phyloP scores from a whole-genome alignment of 1,140 invertebrate genomes.

The Rhyacophila brunnea region DNA sequence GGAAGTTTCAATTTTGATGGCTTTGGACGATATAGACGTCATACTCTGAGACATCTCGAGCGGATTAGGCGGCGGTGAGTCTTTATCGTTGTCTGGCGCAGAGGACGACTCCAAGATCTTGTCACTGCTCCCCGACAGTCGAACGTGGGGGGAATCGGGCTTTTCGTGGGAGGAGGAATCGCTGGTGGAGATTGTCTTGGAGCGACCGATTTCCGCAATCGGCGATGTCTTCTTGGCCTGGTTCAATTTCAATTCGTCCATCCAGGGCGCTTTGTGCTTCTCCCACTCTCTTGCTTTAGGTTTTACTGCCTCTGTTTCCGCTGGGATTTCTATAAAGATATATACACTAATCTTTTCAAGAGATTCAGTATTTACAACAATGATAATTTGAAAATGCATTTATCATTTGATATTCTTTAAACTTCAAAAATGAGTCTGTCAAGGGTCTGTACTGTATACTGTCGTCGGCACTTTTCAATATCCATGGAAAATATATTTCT shows the following conservation, averaged over 20 bases:
- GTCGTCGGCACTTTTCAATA: too few relatives aligned
- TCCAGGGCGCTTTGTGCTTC: slow-evolving; percentile 65
- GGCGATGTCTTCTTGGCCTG: slow-evolving; percentile 60
- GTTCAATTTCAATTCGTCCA: slow-evolving; percentile 66
- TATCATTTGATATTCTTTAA: too few relatives aligned
- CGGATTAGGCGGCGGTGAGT: slow-evolving; percentile 40
- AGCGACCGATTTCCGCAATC: slow-evolving; percentile 40
- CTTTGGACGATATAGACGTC: slow-evolving; percentile 50
- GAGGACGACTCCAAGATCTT: slow-evolving; percentile 47
- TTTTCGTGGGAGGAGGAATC: slow-evolving; percentile 37
- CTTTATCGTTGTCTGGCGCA: slow-evolving; percentile 44
- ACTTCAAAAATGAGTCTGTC: too few relatives aligned
- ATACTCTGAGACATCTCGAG: slow-evolving; percentile 55
- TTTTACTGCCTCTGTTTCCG: slow-evolving; percentile 38
- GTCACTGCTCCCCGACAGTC: slow-evolving; percentile 27
- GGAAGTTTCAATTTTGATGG: slow-evolving; percentile 47
- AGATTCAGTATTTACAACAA: too few relatives aligned
- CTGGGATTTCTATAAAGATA: slow-evolving; percentile 13
- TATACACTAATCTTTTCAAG: too few relatives aligned
- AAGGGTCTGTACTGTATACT: too few relatives aligned
- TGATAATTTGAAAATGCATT: too few relatives aligned
- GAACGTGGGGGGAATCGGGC: slow-evolving; percentile 21
- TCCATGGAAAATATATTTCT: too few relatives aligned
- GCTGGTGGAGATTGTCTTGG: slow-evolving; percentile 39
- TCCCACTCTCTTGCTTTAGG: slow-evolving; percentile 58